Base-by-base conservation (phyloP, 2,888 invertebrate genomes). In the Microctonus hyperodae region DNA sequence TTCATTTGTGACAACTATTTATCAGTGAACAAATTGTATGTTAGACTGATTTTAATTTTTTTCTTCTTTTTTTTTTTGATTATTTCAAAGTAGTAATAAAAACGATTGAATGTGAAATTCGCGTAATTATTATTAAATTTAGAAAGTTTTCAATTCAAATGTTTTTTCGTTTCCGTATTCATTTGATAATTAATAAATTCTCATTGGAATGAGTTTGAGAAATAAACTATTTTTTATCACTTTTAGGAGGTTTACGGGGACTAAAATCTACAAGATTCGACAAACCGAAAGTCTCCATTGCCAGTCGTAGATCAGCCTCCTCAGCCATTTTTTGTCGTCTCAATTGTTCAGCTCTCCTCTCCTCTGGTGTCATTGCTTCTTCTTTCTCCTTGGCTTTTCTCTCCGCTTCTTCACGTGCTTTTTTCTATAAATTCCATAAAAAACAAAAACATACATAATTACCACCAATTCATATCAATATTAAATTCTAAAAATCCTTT, bases 221-320 rank as follows among this genome's bases (percentile, higher is more conserved):
- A 31, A 28, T 16, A 22, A 60, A 67, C 76, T 79, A 83, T 79
- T 82, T 83, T 70, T 82, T 83, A 66, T 79, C 79, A 70, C 71
- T 77, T 76, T 82, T 82, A 20, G 69, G 63, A 68, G 81, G 76
- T 78, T 82, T 83, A 76, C 83, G 81, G 70, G 80, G 78, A 77
- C 81, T 82, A 83, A 83, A 83, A 77, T 83, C 83, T 80, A 83
- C 83, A 80, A 83, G 83, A 76, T 82, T 83, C 73, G 83, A 83
- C 83, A 83, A 83, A 85, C 94, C 95, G 85, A 96, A 95, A 69
- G 95, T 93, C 81, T 96, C 96, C 86, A 95, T 88, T 57, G 96
- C 95, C 74, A 94, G 87, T 79, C 91, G 89, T 64, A 96, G 87
- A 83, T 97, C 97, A 0, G 94, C 91, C 83, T 96, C 96, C 84